Conservation (phyloP, 64 coral and sea anemone genomes). For the Montipora cactus region DNA sequence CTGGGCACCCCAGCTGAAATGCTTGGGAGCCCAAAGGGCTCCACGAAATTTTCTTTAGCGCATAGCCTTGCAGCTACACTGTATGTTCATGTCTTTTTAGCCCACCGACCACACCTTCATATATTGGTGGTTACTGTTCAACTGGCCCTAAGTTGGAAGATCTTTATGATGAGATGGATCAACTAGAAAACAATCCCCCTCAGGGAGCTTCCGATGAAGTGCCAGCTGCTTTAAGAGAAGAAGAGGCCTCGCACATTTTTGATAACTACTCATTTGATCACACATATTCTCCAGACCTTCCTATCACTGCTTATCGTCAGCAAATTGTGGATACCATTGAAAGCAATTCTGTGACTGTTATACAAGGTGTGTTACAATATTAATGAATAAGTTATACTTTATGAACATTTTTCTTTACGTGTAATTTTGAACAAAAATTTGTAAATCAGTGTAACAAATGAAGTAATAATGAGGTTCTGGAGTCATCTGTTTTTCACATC, state of each 20-base stretch:
- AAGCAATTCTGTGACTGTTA: slow-evolving; percentile 91
- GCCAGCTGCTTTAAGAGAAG: slow-evolving; percentile 78
- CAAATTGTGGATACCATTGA: slow-evolving; percentile 95
- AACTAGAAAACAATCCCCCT: slow-evolving; percentile 28
- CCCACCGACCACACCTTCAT: slow-evolving; percentile 51
- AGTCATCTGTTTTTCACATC: too few species aligned
- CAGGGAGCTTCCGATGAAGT: slow-evolving; percentile 43
- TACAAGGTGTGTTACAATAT: slow-evolving; percentile 68
- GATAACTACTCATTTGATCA: slow-evolving; percentile 96
- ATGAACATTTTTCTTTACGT: neutral
- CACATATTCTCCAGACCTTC: slow-evolving; percentile 81
- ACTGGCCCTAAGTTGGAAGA: slow-evolving; percentile 49
- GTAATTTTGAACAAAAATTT: neutral
- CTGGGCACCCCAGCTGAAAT: too few species aligned
- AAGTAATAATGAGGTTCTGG: neutral
- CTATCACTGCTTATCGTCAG: slow-evolving; percentile 82
- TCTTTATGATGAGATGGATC: slow-evolving; percentile 63
- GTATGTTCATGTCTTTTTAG: slow-evolving; percentile 6
- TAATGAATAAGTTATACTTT: neutral
- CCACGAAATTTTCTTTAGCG: too few species aligned
- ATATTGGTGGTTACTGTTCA: slow-evolving; percentile 51
- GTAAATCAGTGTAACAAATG: neutral
- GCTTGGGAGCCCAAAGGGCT: too few species aligned
- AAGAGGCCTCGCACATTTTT: slow-evolving; percentile 94
- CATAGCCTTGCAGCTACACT: too few species aligned